A percentile compares a stretch with the other conserved stretches of the same genome.
These are phyloP conservation scores for Volucella bombylans DNA, from an alignment of 2,888 invertebrate genomes.

Conservation along the genomic window DNA sequence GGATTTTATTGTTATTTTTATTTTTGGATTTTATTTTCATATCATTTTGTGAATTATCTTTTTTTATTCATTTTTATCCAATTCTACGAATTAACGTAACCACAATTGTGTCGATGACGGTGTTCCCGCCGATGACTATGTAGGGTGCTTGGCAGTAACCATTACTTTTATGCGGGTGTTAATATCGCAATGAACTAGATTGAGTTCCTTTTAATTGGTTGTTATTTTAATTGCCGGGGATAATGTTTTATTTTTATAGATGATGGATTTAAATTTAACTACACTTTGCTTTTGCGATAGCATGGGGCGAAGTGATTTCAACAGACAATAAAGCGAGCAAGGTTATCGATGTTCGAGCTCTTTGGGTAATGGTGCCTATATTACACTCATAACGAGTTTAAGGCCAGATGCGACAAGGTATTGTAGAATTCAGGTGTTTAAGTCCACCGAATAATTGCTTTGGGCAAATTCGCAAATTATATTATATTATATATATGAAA, in stretches of 20 bases:
- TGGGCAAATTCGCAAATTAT: too few species aligned
- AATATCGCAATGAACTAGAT: slow-evolving; percentile 47
- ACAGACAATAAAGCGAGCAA: background rate
- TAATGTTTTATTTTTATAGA: slow-evolving; percentile 1
- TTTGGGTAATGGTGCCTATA: background rate
- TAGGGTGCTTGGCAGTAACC: slow-evolving; percentile 18
- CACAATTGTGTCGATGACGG: slow-evolving; percentile 10
- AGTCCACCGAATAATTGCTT: too few species aligned
- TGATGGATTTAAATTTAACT: slow-evolving; percentile 24
- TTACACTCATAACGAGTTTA: too few species aligned
- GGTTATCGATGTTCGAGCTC: background rate
- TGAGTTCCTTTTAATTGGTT: slow-evolving; percentile 44
- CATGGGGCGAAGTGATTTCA: background rate
- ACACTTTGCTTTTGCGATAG: slow-evolving; percentile 1
- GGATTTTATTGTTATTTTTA: slow-evolving; percentile 39
- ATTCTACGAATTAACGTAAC: slow-evolving; percentile 36
- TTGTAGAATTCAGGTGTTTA: too few species aligned
- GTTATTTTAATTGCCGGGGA: slow-evolving; percentile 33
- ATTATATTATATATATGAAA: too few species aligned
- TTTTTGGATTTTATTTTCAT: slow-evolving; percentile 1
- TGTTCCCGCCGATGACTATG: background rate
- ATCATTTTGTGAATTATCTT: background rate
- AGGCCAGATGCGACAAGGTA: too few species aligned
- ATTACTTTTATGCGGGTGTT: slow-evolving; percentile 47
- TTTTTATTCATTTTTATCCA: slow-evolving; percentile 48